phyloP scores from a whole-genome alignment of 2,797 vertebrate genomes.

The Diplodus sargus region DNA sequence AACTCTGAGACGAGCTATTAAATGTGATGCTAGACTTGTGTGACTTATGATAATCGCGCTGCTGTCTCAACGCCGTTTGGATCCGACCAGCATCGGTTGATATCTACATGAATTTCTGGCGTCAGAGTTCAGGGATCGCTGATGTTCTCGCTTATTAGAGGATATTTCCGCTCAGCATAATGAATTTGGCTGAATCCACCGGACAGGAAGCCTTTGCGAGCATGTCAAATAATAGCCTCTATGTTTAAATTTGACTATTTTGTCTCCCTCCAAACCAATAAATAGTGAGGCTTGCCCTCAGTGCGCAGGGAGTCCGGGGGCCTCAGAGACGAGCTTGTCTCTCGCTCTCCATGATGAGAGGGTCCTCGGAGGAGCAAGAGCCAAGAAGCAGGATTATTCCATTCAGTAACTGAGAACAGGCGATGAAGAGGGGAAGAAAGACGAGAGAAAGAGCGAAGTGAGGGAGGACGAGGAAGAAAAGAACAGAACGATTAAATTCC shows the following conservation, averaged over 20 bases:
- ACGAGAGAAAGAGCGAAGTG: not conserved
- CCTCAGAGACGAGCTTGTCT: constrained; percentile 41
- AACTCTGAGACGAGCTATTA: constrained; percentile 30
- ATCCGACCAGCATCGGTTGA: constrained; percentile 19
- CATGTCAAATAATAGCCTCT: constrained; percentile 70
- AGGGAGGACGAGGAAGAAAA: not conserved
- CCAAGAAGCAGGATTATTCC: constrained; percentile 77
- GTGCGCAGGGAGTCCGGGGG: constrained; percentile 55
- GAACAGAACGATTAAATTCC: constrained; percentile 18
- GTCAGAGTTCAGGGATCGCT: constrained; percentile 44
- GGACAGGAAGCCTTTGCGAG: constrained; percentile 72
- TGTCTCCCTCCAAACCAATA: constrained; percentile 79
- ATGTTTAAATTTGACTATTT: constrained; percentile 79
- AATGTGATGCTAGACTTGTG: constrained; percentile 37
- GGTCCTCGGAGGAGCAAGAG: constrained; percentile 48
- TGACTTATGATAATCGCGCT: not conserved
- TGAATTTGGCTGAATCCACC: constrained; percentile 69
- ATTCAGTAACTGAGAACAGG: constrained; percentile 54
- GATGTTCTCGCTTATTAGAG: constrained; percentile 52
- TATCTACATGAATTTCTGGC: constrained; percentile 19
- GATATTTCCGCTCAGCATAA: constrained; percentile 68
- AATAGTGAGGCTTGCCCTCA: constrained; percentile 70
- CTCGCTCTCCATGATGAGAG: constrained; percentile 55
- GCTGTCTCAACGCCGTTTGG: constrained; percentile 24
- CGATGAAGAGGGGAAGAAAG: constrained; percentile 12